Percentiles rank a stretch among this genome's conserved stretches.
Conservation (phyloP, 1,140 invertebrate species). For the Teleopsis dalmanni region DNA sequence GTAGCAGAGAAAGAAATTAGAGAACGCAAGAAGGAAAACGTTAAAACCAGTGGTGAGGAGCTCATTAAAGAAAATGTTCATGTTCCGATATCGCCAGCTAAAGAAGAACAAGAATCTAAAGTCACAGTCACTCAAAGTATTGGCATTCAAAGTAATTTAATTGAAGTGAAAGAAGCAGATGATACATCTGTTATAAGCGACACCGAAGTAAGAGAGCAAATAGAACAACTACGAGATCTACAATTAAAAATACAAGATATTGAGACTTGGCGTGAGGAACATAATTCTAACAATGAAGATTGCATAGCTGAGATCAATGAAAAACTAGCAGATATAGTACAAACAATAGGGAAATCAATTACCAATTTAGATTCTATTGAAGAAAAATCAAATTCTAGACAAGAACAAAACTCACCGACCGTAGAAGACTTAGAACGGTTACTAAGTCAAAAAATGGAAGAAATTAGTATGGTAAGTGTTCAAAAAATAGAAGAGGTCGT, state of each 20-base stretch:
- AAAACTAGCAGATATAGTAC: slow-evolving; percentile 21
- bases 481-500: slow-evolving; percentile 33
- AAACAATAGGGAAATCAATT: slow-evolving; percentile 23
- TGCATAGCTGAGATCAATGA: slow-evolving; percentile 32
- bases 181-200: slow-evolving; percentile 3
- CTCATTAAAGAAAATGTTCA: not conserved
- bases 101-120: slow-evolving; percentile 1
- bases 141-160: slow-evolving; percentile 35
- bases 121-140: slow-evolving; percentile 15
- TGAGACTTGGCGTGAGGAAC: slow-evolving; percentile 24
- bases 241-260: slow-evolving; percentile 25
- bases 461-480: slow-evolving; percentile 30
- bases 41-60: slow-evolving; percentile 4
- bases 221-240: slow-evolving; percentile 25
- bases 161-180: slow-evolving; percentile 32
- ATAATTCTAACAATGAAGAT: slow-evolving; percentile 25
- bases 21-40: slow-evolving; percentile 15
- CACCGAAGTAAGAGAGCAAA: slow-evolving; percentile 9
- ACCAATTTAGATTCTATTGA: too few species aligned
- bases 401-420: slow-evolving; percentile 15
- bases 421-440: slow-evolving; percentile 33
- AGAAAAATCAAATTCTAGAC: not conserved
- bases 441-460: slow-evolving; percentile 28
- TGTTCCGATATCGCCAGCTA: slow-evolving; percentile 11
- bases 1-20: slow-evolving; percentile 34